Conservation (phyloP, 2,888 invertebrate species). For the Alentia gelatinosa region DNA sequence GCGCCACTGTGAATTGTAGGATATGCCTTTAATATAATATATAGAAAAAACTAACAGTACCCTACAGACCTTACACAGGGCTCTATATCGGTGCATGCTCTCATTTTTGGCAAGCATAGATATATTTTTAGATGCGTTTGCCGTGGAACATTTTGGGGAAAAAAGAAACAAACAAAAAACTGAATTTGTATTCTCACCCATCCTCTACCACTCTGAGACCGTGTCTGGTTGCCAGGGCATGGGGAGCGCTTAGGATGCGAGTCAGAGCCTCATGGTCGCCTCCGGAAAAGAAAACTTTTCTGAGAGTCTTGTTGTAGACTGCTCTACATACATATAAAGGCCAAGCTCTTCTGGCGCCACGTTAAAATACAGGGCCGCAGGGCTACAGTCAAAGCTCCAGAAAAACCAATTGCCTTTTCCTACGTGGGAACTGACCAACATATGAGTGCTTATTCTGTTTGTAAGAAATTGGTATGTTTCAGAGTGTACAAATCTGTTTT, state of each 20-base stretch:
- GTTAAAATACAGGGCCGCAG: neutral
- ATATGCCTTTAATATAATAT: too few species aligned
- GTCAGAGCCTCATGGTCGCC: neutral
- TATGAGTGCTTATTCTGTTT: too few species aligned
- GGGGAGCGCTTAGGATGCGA: neutral
- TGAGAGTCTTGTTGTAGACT: neutral
- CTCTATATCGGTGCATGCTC: neutral
- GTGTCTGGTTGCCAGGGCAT: neutral
- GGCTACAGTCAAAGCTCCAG: neutral
- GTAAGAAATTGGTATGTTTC: too few species aligned
- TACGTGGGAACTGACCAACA: too few species aligned
- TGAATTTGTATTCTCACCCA: neutral
- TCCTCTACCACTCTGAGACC: neutral
- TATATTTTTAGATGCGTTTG: neutral
- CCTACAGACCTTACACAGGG: neutral
- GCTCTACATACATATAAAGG: constrained; percentile 4
- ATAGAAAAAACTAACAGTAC: neutral
- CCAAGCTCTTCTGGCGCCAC: neutral
- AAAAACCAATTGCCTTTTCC: too few species aligned
- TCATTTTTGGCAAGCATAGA: neutral
- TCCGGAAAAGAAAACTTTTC: neutral
- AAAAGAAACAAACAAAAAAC: neutral
- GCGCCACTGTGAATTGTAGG: too few species aligned
- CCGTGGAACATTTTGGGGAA: neutral
- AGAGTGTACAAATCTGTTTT: too few species aligned